A percentile compares a stretch with the other conserved stretches of the same genome.
These are phyloP conservation scores for Amniataba percoides DNA, from an alignment of 2,797 vertebrate species.

Conservation along the genomic window DNA sequence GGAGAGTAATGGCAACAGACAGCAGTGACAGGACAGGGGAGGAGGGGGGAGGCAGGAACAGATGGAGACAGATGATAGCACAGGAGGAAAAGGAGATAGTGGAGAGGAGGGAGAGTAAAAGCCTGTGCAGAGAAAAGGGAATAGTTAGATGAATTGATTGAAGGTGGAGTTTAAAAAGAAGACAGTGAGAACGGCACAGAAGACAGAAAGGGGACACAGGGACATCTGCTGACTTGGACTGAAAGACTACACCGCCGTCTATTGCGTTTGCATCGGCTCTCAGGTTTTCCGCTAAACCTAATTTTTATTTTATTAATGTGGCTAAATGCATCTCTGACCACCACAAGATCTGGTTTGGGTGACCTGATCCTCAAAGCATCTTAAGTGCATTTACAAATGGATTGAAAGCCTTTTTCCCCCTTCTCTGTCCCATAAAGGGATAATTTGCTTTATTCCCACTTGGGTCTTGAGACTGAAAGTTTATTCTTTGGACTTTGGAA, in stretches of 20 bases:
- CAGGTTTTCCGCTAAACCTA: conserved; percentile 30
- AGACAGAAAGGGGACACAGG: conserved; percentile 18
- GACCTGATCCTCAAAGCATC: conserved; percentile 38
- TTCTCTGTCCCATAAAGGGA: neutral
- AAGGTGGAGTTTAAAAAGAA: conserved; percentile 36
- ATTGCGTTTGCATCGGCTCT: conserved; percentile 45
- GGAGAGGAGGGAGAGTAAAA: conserved; percentile 35
- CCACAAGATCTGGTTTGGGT: conserved; percentile 16
- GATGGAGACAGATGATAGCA: conserved; percentile 78
- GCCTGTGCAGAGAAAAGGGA: conserved; percentile 15
- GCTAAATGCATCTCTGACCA: conserved; percentile 38
- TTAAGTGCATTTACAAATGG: conserved; percentile 29
- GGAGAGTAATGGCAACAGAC: conserved; percentile 74
- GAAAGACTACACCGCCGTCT: conserved; percentile 27
- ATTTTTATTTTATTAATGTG: conserved; percentile 35
- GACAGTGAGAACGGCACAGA: conserved; percentile 26
- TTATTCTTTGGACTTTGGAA: neutral
- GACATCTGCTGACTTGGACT: conserved; percentile 34
- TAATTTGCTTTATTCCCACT: neutral
- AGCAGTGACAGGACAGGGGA: conserved; percentile 71
- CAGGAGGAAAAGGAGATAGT: conserved; percentile 51
- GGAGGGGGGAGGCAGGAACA: conserved; percentile 58
- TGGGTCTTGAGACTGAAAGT: neutral
- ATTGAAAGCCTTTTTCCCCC: neutral
- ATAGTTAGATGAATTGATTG: conserved; percentile 36